Evolutionary conservation across 2,888 invertebrate genomes (phyloP), one percentile per base, ranked within the genome.

Genomic region (Tenthredo notha): DNA sequence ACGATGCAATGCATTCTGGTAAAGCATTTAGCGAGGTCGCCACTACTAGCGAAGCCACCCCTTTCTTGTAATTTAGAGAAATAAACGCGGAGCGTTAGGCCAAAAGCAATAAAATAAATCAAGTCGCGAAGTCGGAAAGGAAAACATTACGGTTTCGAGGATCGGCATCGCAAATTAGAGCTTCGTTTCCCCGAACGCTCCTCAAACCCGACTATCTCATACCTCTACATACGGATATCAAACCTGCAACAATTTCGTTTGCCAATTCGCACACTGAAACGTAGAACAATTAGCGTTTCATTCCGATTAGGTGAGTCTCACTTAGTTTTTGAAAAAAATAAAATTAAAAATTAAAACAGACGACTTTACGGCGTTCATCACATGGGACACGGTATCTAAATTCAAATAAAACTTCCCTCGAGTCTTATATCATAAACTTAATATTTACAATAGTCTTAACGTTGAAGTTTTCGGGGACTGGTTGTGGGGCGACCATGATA

Each of bases 61-160:
- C 94, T 94, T 94, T 94, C 94, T 94, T 94, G 94, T 94, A 94
- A 94, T 94, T 94, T 94, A 94, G 93, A 94, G 94, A 94, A 94
- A 94, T 94, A 94, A 94, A 94, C 94, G 94, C 94, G 94, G 89
- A 94, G 94, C 94, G 94, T 94, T 94, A 94, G 90, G 89, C 94
- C 94, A 94, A 94, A 94, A 94, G 94, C 94, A 94, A 94, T 94
- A 94, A 94, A 94, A 94, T 94, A 94, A 94, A 94, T 94, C 94
- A 94, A 94, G 93, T 92, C 90, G 92, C 85, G 85, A 86, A 87
- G 89, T 88, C 87, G 88, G 89, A 87, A 90, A 90, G 90, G 89
- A 90, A 90, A 90, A 89, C 90, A 90, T 89, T 90, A 90, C 87
- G 86, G 88, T 87, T 87, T 87, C 70, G 86, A 87, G 90, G 86